Conservation (phyloP, 2,797 vertebrate genomes). For the Semaprochilodus insignis region DNA sequence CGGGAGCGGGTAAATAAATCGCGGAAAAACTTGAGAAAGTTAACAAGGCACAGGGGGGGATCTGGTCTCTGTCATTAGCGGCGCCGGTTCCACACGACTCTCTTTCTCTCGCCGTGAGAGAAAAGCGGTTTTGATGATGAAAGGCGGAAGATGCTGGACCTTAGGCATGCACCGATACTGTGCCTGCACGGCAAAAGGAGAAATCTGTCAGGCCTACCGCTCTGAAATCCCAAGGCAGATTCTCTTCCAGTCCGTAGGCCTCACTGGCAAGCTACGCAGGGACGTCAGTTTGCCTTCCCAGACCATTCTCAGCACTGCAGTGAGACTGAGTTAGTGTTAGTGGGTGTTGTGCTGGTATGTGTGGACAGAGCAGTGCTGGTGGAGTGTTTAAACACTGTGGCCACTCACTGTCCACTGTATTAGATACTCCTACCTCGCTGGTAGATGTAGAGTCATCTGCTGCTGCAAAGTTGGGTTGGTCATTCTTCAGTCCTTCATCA, state of each 20-base stretch:
- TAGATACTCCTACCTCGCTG: too few species aligned
- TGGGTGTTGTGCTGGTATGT: too few species aligned
- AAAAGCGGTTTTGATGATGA: conserved; percentile 29
- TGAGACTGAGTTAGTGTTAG: too few species aligned
- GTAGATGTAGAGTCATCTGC: too few species aligned
- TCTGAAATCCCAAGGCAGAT: not conserved
- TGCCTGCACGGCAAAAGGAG: not conserved
- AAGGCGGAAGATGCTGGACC: conserved; percentile 10
- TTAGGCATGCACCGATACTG: not conserved
- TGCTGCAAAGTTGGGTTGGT: too few species aligned
- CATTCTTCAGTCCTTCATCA: too few species aligned
- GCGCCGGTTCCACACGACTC: conserved; percentile 12
- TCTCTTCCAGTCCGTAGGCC: not conserved
- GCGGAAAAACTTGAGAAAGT: conserved; percentile 63
- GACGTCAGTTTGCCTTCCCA: not conserved
- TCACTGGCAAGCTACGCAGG: not conserved
- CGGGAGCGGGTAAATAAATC: conserved; percentile 59
- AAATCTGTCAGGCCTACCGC: not conserved
- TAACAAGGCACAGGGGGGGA: conserved; percentile 64
- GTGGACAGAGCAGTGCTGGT: too few species aligned
- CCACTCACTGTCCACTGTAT: too few species aligned
- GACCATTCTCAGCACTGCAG: too few species aligned
- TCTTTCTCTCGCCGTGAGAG: conserved; percentile 20
- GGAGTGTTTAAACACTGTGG: too few species aligned
- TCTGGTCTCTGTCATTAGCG: conserved; percentile 37